A percentile compares a stretch with the other conserved stretches of the same genome.
Conservation (phyloP, 2,888 invertebrate species). For the Hymenopus coronatus region DNA sequence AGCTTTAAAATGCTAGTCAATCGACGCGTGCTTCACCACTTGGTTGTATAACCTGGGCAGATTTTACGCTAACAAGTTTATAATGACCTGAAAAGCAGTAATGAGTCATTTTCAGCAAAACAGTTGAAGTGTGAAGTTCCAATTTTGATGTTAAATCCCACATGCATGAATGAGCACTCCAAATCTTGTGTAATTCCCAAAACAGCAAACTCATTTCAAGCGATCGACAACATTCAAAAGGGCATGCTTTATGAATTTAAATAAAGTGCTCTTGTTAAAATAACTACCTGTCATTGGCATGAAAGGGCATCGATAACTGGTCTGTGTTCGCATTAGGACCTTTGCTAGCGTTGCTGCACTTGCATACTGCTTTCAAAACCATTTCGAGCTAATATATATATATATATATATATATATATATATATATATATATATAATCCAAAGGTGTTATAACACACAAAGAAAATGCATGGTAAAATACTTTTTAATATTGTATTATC, state of each 20-base stretch:
- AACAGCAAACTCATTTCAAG: background rate
- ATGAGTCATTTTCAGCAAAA: background rate
- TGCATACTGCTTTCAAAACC: too few species aligned
- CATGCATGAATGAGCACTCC: background rate
- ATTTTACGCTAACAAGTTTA: background rate
- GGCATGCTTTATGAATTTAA: background rate
- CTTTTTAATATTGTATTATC: too few species aligned
- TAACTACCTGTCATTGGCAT: background rate
- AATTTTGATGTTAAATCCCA: background rate
- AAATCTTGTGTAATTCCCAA: background rate
- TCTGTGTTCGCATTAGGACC: too few species aligned
- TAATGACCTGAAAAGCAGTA: background rate
- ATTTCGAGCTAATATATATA: too few species aligned
- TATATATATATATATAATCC: too few species aligned
- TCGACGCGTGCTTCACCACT: background rate
- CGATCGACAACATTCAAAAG: background rate
- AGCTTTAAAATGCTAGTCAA: background rate
- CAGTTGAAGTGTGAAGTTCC: background rate
- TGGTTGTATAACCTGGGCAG: background rate
- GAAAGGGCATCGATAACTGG: too few species aligned
- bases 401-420: too few species aligned
- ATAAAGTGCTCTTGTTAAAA: background rate
- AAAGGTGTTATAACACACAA: too few species aligned
- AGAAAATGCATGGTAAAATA: too few species aligned
- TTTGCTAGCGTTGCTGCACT: too few species aligned